phyloP scores from a whole-genome alignment of 2,797 vertebrate species.

The Leucoraja ocellata region DNA sequence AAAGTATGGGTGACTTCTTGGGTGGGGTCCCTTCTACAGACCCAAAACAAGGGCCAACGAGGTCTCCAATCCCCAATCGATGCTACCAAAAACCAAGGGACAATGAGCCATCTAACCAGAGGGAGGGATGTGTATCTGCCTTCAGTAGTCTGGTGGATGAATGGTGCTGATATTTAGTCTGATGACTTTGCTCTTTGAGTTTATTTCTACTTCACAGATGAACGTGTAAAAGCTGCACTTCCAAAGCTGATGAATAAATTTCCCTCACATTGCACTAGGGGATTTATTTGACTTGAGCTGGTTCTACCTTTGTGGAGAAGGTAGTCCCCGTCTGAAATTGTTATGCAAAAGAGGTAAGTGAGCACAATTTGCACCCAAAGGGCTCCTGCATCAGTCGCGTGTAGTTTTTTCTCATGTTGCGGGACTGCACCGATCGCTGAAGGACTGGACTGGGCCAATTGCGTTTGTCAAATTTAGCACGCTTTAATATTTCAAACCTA shows the following conservation, averaged over 20 bases:
- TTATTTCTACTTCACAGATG: not conserved
- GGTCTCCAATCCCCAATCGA: not conserved
- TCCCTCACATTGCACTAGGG: not conserved
- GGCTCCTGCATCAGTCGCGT: not conserved
- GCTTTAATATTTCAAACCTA: not conserved
- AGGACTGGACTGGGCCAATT: not conserved
- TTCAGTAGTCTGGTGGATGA: not conserved
- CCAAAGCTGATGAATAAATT: not conserved
- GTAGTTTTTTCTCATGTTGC: not conserved
- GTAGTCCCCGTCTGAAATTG: not conserved
- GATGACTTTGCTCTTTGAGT: not conserved
- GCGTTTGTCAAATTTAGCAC: not conserved
- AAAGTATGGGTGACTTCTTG: no score
- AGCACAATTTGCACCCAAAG: not conserved
- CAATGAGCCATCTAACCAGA: not conserved
- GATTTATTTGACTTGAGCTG: not conserved
- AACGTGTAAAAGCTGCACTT: not conserved
- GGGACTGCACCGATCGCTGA: not conserved
- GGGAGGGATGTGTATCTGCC: not conserved
- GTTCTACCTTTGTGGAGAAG: not conserved
- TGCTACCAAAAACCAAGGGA: not conserved
- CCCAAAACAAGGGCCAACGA: not conserved
- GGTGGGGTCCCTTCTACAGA: no score
- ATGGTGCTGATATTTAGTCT: not conserved
- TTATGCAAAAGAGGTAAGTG: not conserved